These are phyloP conservation scores for Glandiceps talaboti DNA, from an alignment of 53 echinoderm and acorn worm genomes.

Conservation along the genomic window DNA sequence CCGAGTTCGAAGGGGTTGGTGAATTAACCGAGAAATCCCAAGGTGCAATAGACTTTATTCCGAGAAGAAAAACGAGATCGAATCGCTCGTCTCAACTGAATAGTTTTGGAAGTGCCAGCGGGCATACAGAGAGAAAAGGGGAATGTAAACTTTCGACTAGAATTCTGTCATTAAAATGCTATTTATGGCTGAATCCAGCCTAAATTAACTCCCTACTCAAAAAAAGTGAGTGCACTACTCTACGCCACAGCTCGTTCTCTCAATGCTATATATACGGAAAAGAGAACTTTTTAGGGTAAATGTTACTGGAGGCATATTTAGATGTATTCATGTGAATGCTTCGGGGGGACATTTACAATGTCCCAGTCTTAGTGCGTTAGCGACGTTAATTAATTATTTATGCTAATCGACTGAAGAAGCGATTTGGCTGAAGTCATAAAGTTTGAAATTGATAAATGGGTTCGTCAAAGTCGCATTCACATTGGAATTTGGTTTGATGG, in stretches of 20 bases:
- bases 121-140: not conserved
- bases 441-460: not conserved
- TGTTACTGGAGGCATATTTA: not conserved
- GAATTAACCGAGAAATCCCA: too few relatives aligned
- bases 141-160: not conserved
- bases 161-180: not conserved
- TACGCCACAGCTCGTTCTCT: too few relatives aligned
- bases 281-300: too few relatives aligned
- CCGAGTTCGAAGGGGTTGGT: too few relatives aligned
- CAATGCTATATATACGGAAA: too few relatives aligned
- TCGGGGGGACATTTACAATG: not conserved
- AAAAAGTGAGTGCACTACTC: too few relatives aligned
- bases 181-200: not conserved
- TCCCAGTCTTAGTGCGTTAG: not conserved
- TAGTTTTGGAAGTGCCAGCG: not conserved
- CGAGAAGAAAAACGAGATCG: not conserved
- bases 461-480: not conserved
- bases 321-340: not conserved
- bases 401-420: not conserved
- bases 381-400: not conserved
- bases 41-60: not conserved
- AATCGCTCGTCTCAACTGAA: not conserved
- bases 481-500: not conserved
- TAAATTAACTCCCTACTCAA: not conserved
- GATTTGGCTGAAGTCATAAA: not conserved